Conservation (phyloP, 1,140 invertebrate genomes). For the Dreissena rostriformis region DNA sequence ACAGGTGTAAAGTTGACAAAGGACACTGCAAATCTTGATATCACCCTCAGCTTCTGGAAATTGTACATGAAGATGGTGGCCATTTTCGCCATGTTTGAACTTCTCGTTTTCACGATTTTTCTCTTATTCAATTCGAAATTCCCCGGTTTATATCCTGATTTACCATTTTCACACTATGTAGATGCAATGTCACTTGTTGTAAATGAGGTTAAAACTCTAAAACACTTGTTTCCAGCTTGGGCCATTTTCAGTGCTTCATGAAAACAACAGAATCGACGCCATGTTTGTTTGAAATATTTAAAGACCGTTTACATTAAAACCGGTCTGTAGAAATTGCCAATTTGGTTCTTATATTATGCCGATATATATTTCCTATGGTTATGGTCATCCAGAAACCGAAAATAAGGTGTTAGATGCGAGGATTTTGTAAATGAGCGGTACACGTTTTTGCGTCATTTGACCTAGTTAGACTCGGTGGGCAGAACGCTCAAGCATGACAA, state of each 20-base stretch:
- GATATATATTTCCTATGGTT: background rate
- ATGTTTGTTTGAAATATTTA: constrained; percentile 27
- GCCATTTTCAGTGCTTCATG: constrained; percentile 27
- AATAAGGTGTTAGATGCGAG: background rate
- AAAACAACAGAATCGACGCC: constrained; percentile 35
- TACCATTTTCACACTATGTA: no score
- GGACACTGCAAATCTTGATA: no score
- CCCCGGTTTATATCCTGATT: no score
- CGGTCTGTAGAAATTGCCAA: background rate
- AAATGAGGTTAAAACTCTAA: background rate
- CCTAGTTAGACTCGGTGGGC: constrained; percentile 29
- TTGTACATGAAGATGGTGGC: constrained; percentile 3
- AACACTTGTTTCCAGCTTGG: background rate
- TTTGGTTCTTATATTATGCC: background rate
- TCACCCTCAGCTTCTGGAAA: background rate
- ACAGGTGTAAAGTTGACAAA: no score
- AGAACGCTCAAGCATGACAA: constrained; percentile 7
- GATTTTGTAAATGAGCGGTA: constrained; percentile 3
- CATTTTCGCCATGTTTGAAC: background rate
- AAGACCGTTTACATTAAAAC: background rate
- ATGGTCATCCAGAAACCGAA: background rate
- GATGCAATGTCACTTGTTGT: no score
- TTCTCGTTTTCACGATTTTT: background rate
- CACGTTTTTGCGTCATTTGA: constrained; percentile 59
- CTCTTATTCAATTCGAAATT: no score